Evolutionary conservation across 2,888 invertebrate genomes (phyloP), one percentile per base, ranked within the genome.

Genomic region (Ochropleura plecta): DNA sequence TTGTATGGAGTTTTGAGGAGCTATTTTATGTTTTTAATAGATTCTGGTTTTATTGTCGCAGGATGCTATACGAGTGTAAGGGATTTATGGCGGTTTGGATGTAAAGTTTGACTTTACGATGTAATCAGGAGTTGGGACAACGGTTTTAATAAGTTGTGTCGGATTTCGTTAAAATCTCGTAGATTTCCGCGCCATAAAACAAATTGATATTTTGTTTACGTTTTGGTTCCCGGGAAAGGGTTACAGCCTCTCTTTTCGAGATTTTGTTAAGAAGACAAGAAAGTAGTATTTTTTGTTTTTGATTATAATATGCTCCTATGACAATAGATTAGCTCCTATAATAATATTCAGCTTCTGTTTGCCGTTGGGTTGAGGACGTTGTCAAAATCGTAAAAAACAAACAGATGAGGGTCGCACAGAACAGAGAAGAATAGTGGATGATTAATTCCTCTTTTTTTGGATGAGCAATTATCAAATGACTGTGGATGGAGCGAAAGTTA

Each of bases 1-100:
- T 90, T 88, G 87, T 86, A 82, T 86, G 80, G 89, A 89, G 90
- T 92, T 90, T 91, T 88, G 89, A 91, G 86, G 85, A 90, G 87
- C 84, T 81, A 83, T 86, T 89, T 83, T 79, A 88, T 87, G 84
- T 88, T 90, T 89, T 86, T 88, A 90, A 90, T 88, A 88, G 87
- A 89, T 88, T 88, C 76, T 60, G 70, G 70, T 86, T 87, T 88
- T 89, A 88, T 85, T 86, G 78, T 77, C 76, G 60, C 55, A 44
- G 65, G 46, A 65, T 81, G 82, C 82, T 82, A 76, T 79, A 51
- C 55, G 66, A 62, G 68, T 72, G 60, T 71, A 62, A 53, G 48
- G 30, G 82, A 78, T 86, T 86, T 85, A 85, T 79, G 68, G 70
- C 53, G 76, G 82, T 76, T 76, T 49, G 63, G 65, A 69, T 78